These are phyloP conservation scores for fruit fly (Drosophila melanogaster) DNA, from an alignment of 1,140 invertebrate species.

Conservation along the genomic window DNA sequence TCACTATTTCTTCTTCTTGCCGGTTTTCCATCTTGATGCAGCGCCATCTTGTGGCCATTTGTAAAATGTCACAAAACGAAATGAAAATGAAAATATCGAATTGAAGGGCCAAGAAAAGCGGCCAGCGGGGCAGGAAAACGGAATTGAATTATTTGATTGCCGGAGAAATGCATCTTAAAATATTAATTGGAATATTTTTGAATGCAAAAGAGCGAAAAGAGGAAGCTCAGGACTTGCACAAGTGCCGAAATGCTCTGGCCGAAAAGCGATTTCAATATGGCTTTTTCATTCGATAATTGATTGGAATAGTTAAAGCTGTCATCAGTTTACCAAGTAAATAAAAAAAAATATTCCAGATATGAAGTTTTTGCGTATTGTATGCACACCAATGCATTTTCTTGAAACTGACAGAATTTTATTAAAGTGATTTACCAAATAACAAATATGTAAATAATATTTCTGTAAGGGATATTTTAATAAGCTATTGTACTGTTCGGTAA, in stretches of 20 bases:
- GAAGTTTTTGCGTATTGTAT: background rate
- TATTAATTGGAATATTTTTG: constrained; percentile 40
- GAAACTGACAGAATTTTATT: background rate
- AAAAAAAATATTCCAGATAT: background rate
- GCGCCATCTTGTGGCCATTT: constrained; percentile 42
- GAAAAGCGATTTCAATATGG: background rate
- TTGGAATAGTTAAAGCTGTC: background rate
- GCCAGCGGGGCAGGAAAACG: background rate
- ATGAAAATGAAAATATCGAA: constrained; percentile 24
- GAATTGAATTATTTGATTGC: constrained; percentile 37
- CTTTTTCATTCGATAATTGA: constrained; percentile 4
- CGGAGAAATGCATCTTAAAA: constrained; percentile 9
- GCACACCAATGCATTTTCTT: background rate
- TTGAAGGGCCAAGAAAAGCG: constrained; percentile 2
- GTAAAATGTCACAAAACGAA: constrained; percentile 32
- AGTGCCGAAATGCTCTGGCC: constrained; percentile 2
- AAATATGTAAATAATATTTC: background rate
- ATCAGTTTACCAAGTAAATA: background rate
- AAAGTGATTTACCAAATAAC: background rate
- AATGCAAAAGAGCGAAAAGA: constrained; percentile 2
- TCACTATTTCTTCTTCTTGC: constrained; percentile 2
- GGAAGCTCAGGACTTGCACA: background rate
- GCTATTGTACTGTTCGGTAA: background rate
- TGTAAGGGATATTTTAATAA: background rate
- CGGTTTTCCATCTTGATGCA: constrained; percentile 18